Percentiles rank a stretch among this genome's conserved stretches.
phyloP scores from a whole-genome alignment of 2,113 vertebrate species.

The Paralichthys olivaceus region DNA sequence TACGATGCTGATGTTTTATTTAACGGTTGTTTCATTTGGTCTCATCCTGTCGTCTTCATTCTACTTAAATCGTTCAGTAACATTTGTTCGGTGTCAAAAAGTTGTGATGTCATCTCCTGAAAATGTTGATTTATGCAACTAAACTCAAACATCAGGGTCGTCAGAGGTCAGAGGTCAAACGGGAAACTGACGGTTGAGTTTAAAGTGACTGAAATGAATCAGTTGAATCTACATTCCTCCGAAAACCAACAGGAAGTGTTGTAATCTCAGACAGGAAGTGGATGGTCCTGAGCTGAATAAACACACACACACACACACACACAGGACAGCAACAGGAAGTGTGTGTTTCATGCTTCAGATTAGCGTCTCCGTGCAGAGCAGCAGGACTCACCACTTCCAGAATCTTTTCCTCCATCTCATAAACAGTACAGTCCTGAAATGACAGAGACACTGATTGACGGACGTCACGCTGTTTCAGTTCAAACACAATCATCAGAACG shows the following conservation, averaged over 20 bases:
- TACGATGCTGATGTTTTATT: too few relatives aligned
- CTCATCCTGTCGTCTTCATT: too few relatives aligned
- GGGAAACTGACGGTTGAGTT: not conserved
- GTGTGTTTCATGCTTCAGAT: not conserved
- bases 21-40: too few relatives aligned
- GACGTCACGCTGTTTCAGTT: not conserved
- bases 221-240: slow-evolving; percentile 18
- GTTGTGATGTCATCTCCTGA: too few relatives aligned
- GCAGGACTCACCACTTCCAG: slow-evolving; percentile 90
- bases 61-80: too few relatives aligned
- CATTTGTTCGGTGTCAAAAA: too few relatives aligned
- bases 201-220: not conserved
- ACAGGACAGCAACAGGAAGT: slow-evolving; percentile 2
- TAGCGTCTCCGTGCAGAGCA: slow-evolving; percentile 28
- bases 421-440: slow-evolving; percentile 91
- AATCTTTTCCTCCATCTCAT: slow-evolving; percentile 96
- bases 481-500: not conserved
- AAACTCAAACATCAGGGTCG: not conserved
- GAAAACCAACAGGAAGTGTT: slow-evolving; percentile 61
- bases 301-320: slow-evolving; percentile 35
- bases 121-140: not conserved
- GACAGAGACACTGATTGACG: slow-evolving; percentile 24
- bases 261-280: slow-evolving; percentile 78
- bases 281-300: slow-evolving; percentile 55
- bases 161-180: not conserved